Evolutionary conservation across 2,888 invertebrate genomes (phyloP), one percentile per base, ranked within the genome.

Genomic region (Lamproptera curius): DNA sequence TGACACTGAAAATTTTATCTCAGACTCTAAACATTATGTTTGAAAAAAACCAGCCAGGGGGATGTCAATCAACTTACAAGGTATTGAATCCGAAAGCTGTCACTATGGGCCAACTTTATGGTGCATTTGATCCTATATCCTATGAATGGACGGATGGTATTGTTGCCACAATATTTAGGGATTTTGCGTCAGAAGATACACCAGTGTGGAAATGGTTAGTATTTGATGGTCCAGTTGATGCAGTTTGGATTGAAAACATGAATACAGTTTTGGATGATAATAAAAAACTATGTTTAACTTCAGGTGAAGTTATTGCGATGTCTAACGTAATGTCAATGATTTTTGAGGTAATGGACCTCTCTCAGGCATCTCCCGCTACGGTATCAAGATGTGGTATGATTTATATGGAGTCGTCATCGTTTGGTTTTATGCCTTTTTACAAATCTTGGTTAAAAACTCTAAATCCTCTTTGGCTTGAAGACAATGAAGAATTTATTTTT

Each of bases 81-180:
- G 94, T 95, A 8, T 90, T 98, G 41, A 98, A 97, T 84, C 98
- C 98, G 0, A 98, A 97, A 83, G 91, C 97, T 0, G 93, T 98
- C 41, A 96, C 96, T 1, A 94, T 97, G 92, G 96, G 95, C 9
- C 97, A 97, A 70, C 80, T 98, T 13, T 98, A 96, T 69, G 97
- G 97, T 1, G 94, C 94, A 55, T 97, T 97, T 73, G 97, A 98
- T 86, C 94, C 95, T 0, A 90, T 95, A 39, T 96, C 97, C 0
- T 95, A 96, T 60, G 97, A 97, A 82, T 96, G 96, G 96, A 93
- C 92, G 0, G 96, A 96, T 73, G 96, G 96, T 4, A 92, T 97
- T 20, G 92, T 95, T 26, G 93, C 96, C 0, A 92, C 91, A 1
- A 92, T 93, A 76, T 96, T 94, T 79, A 83, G 97, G 64, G 89